Conservation (phyloP, 2,113 vertebrate species). For the Glaucomys volans region DNA sequence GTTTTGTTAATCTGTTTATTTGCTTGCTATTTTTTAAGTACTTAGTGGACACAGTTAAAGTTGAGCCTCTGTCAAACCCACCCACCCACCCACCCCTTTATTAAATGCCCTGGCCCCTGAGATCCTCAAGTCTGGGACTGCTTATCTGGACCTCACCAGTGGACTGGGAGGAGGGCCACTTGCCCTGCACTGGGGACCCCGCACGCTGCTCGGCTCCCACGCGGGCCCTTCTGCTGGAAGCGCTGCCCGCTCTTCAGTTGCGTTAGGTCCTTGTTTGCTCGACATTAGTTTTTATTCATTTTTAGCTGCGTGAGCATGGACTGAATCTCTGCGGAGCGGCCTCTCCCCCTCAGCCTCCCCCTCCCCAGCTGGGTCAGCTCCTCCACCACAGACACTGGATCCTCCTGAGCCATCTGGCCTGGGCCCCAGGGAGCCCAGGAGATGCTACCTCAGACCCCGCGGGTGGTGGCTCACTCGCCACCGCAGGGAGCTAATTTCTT, state of each 20-base stretch:
- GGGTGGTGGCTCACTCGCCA: slow-evolving; percentile 69
- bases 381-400: slow-evolving; percentile 76
- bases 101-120: neutral
- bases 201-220: no score
- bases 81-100: no score
- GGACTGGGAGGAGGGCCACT: neutral
- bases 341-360: neutral
- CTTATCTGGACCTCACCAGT: neutral
- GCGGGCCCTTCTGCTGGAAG: neutral
- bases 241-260: accelerated
- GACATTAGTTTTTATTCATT: neutral
- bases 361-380: slow-evolving; percentile 66
- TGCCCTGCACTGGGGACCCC: neutral
- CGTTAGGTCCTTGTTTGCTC: neutral
- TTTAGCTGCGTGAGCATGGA: neutral
- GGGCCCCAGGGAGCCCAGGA: slow-evolving; percentile 71
- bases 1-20: neutral
- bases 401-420: slow-evolving; percentile 84
- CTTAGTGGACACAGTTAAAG: neutral
- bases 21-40: slow-evolving; percentile 34
- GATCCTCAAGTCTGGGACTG: neutral
- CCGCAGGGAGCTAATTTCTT: slow-evolving; percentile 68
- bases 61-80: neutral
- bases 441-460: slow-evolving; percentile 71
- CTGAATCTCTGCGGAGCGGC: no score